These are phyloP conservation scores for Pachyrhynchus sulphureomaculatus DNA, from an alignment of 1,140 invertebrate genomes.

Conservation along the genomic window DNA sequence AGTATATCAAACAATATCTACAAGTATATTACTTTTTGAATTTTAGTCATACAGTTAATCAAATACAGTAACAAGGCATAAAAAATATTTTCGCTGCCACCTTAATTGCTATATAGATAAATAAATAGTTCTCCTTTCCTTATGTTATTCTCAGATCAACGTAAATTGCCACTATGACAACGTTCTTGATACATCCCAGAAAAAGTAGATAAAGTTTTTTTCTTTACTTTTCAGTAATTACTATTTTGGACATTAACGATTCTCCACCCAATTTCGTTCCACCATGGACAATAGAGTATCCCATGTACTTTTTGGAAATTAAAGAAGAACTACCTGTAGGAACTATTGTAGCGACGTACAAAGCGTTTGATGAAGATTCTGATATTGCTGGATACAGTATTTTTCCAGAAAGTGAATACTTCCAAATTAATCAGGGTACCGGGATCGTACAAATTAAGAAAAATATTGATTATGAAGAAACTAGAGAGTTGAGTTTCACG, in stretches of 20 bases:
- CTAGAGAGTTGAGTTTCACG: constrained; percentile 74
- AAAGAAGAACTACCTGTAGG: constrained; percentile 82
- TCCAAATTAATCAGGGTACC: constrained; percentile 74
- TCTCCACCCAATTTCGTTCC: constrained; percentile 63
- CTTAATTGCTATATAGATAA: too few species aligned
- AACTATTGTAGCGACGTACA: constrained; percentile 75
- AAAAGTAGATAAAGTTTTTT: too few species aligned
- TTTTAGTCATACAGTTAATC: too few species aligned
- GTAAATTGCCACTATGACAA: too few species aligned
- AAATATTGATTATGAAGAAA: constrained; percentile 80
- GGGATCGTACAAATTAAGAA: constrained; percentile 78
- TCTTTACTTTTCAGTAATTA: constrained; percentile 67
- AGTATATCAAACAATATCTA: too few species aligned
- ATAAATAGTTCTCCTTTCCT: too few species aligned
- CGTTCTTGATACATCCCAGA: too few species aligned
- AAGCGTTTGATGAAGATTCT: constrained; percentile 80
- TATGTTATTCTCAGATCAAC: too few species aligned
- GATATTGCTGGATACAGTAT: constrained; percentile 77
- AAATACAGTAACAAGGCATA: too few species aligned
- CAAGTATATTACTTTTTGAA: too few species aligned
- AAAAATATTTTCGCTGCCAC: background rate
- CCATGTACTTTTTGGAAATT: constrained; percentile 68
- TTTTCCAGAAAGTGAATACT: constrained; percentile 70
- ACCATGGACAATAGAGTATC: constrained; percentile 73
- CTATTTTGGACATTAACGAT: constrained; percentile 80